Base-by-base conservation (phyloP, 1,140 invertebrate species). In the Pollicipes pollicipes region DNA sequence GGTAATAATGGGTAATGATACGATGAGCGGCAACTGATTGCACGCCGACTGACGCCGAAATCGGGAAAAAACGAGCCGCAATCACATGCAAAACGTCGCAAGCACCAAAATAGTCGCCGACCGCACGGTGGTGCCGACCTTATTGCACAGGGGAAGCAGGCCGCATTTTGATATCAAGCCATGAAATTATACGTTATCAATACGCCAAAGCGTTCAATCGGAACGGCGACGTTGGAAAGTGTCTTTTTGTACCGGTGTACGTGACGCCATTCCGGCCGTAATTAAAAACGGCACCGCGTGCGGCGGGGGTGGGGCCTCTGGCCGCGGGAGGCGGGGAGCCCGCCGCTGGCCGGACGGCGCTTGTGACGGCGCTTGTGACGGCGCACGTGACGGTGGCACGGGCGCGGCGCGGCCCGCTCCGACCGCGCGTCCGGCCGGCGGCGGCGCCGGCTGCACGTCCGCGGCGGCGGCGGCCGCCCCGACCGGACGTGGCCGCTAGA, bases 151-250 rank as follows among this genome's bases (percentile, higher is more conserved):
- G 2, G 45, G 45, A 58, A 58, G 45, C 45, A 58, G 45, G 45
- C 45, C 45, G 45, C 45, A 58, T 58, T 58, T 58, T 58, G 45
- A 58, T 58, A 58, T 58, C 45, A 58, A 58, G 24, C 45, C 45
- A 21, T 58, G 45, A 58, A 58, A 58, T 58, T 58, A 58, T 58
- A 58, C 45, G 45, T 58, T 58, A 58, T 58, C 45, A 58, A 58
- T 58, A 58, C 45, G 45, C 45, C 45, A 58, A 58, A 58, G 45
- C 45, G 45, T 58, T 58, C 45, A 58, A 58, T 58, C 45, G 45
- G 45, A 58, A 58, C 13, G 45, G 45, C 24, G 45, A 68, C 68
- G 35, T 26, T 26, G 66, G 68, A 68, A 68, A 68, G 66, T 70
- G 29, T 35, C 45, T 35, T 63, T 70, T 63, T 35, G 66, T 35